A percentile compares a stretch with the other conserved stretches of the same genome.
phyloP scores from a whole-genome alignment of 2,113 vertebrate genomes.

The Epinephelus fuscoguttatus region DNA sequence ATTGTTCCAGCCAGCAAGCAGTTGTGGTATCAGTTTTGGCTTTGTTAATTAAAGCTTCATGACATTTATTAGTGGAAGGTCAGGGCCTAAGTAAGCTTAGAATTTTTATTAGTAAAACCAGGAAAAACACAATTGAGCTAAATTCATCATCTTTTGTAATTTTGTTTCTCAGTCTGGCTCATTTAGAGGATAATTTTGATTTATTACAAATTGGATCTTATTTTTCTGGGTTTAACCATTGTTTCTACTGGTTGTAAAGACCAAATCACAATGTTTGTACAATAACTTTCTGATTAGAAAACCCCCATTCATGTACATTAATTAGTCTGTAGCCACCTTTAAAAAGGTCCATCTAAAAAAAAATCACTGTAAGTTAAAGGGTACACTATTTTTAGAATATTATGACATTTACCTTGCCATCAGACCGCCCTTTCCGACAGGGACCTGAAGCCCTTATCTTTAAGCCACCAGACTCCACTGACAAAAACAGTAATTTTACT shows the following conservation, averaged over 20 bases:
- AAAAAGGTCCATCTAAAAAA: too few relatives aligned
- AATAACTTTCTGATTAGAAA: too few relatives aligned
- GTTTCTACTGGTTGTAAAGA: not conserved
- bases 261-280: too few relatives aligned
- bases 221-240: not conserved
- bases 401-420: too few relatives aligned
- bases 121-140: constrained; percentile 9
- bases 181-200: not conserved
- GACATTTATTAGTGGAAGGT: not conserved
- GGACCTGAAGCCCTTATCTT: too few relatives aligned
- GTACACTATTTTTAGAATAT: too few relatives aligned
- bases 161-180: constrained; percentile 1
- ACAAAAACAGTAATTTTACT: too few relatives aligned
- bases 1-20: not conserved
- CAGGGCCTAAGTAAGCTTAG: not conserved
- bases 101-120: not conserved
- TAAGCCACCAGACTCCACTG: too few relatives aligned
- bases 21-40: constrained; percentile 1
- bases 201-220: not conserved
- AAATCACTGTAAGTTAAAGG: too few relatives aligned
- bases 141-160: constrained; percentile 21
- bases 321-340: too few relatives aligned
- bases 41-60: constrained; percentile 15
- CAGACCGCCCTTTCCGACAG: too few relatives aligned
- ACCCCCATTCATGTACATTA: too few relatives aligned